These are phyloP conservation scores for Neosalanx taihuensis DNA, from an alignment of 2,797 vertebrate genomes.

Conservation along the genomic window DNA sequence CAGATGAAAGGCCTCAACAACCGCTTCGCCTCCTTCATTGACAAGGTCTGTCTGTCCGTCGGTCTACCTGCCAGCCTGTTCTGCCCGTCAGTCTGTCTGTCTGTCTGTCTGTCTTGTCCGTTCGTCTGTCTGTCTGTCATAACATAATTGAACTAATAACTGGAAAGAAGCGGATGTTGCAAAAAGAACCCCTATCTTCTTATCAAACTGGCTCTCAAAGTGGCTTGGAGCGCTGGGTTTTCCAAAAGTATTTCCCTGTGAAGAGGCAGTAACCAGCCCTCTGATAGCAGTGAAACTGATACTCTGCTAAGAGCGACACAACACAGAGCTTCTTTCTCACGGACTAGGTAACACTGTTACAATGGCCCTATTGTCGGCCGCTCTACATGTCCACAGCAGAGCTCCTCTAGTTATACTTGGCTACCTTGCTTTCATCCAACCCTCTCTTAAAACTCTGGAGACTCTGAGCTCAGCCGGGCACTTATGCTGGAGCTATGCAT, in stretches of 20 bases:
- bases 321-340: constrained; percentile 59
- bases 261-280: no score
- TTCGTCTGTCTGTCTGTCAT: no score
- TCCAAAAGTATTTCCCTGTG: background rate
- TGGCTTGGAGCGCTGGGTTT: background rate
- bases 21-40: constrained; percentile 91
- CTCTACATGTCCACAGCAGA: constrained; percentile 30
- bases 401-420: constrained; percentile 1
- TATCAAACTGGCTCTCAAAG: background rate
- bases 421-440: background rate
- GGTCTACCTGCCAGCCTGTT: no score
- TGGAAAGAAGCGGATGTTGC: no score
- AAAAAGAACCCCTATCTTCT: background rate
- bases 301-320: constrained; percentile 37
- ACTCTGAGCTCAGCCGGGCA: background rate
- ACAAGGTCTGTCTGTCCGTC: constrained; percentile 77
- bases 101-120: no score
- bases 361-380: constrained; percentile 56
- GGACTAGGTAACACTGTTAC: constrained; percentile 54
- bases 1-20: constrained; percentile 92
- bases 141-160: no score
- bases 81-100: no score
- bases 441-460: background rate
- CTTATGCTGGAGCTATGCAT: background rate
- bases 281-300: constrained; percentile 37